These are phyloP conservation scores for Danaus chrysippus DNA, from an alignment of 2,888 invertebrate species.

Conservation along the genomic window DNA sequence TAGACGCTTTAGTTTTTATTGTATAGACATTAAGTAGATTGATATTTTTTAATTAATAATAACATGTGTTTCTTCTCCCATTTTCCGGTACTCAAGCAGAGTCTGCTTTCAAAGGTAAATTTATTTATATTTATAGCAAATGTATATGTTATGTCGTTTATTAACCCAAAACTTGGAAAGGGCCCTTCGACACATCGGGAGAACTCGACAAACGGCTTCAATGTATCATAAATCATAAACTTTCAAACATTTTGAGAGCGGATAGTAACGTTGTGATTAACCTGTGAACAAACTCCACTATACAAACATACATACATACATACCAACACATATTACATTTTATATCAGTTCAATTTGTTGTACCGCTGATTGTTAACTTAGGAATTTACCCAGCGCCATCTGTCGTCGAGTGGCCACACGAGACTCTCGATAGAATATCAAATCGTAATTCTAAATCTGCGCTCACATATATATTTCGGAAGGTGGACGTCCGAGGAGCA, in stretches of 20 bases:
- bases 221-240: constrained; percentile 73
- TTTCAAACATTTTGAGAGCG: constrained; percentile 55
- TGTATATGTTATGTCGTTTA: neutral
- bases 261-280: constrained; percentile 72
- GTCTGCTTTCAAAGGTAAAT: constrained; percentile 7
- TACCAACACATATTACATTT: too few species aligned
- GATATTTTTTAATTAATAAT: constrained; percentile 1
- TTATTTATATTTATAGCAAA: constrained; percentile 1
- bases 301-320: too few species aligned
- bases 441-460: constrained; percentile 29
- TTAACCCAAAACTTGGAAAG: constrained; percentile 22
- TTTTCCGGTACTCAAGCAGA: constrained; percentile 9
- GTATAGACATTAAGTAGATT: neutral
- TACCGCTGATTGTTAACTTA: neutral
- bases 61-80: constrained; percentile 11
- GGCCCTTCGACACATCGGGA: constrained; percentile 41
- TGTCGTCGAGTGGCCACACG: constrained; percentile 36
- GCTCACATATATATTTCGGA: constrained; percentile 51
- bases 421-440: constrained; percentile 21
- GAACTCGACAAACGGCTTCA: constrained; percentile 45
- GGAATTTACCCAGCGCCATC: constrained; percentile 45
- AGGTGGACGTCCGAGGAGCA: constrained; percentile 56
- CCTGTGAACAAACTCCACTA: constrained; percentile 49
- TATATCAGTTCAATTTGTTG: neutral
- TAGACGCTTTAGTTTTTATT: neutral